Evolutionary conservation across 2,888 invertebrate species (phyloP).

Genomic region (Pandemis cinnamomeana): DNA sequence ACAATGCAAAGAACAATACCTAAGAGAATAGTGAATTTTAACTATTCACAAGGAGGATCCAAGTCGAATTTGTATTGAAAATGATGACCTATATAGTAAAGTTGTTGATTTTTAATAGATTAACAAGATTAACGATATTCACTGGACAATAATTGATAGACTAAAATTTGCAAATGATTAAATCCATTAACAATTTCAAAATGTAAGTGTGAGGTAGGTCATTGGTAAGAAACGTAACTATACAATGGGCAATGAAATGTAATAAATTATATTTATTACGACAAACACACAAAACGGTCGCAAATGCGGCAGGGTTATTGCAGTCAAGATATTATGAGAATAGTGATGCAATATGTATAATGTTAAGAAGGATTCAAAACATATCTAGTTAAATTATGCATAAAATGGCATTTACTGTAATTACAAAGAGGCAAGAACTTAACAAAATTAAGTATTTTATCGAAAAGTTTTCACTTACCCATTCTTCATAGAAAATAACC

Average conservation of each 20-base stretch:
- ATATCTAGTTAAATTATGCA: not conserved
- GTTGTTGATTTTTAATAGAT: too few relatives aligned
- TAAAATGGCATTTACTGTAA: not conserved
- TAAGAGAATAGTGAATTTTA: too few relatives aligned
- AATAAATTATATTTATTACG: not conserved
- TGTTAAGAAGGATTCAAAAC: not conserved
- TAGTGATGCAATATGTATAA: conserved; percentile 23
- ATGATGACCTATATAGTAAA: too few relatives aligned
- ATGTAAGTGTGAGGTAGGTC: not conserved
- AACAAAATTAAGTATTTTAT: not conserved
- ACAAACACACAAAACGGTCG: not conserved
- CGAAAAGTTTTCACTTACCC: conserved; percentile 59
- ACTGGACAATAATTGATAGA: too few relatives aligned
- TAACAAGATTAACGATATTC: too few relatives aligned
- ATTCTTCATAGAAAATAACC: conserved; percentile 80
- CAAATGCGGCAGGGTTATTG: not conserved
- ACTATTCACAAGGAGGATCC: too few relatives aligned
- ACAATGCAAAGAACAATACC: too few relatives aligned
- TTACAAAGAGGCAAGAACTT: not conserved
- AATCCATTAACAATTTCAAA: not conserved
- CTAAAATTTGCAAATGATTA: not conserved
- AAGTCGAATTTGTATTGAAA: too few relatives aligned
- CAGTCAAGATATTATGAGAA: not conserved
- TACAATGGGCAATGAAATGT: too few relatives aligned
- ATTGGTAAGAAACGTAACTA: not conserved